phyloP scores from a whole-genome alignment of 2,888 invertebrate genomes.

The Drosophila mimica region DNA sequence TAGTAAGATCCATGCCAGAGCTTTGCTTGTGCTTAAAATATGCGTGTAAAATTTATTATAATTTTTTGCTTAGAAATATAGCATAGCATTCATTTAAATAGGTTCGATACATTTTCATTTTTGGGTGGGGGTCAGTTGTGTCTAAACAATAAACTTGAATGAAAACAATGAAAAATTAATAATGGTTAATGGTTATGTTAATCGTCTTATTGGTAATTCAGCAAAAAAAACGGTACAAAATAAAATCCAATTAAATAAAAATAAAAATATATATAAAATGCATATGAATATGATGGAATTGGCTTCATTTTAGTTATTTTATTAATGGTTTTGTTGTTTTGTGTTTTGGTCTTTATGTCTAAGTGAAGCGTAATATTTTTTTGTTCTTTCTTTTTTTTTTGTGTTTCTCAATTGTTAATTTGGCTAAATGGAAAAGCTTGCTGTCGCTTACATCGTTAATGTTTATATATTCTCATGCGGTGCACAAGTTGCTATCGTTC shows the following conservation, averaged over 20 bases:
- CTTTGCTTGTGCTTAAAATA: slow-evolving; percentile 47
- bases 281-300: slow-evolving; percentile 23
- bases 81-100: slow-evolving; percentile 38
- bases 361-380: slow-evolving; percentile 71
- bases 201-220: slow-evolving; percentile 21
- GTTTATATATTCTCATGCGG: slow-evolving; percentile 28
- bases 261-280: slow-evolving; percentile 22
- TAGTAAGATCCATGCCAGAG: slow-evolving; percentile 36
- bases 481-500: slow-evolving; percentile 41
- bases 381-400: slow-evolving; percentile 18
- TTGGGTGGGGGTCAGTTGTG: slow-evolving; percentile 9
- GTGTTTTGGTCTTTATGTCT: slow-evolving; percentile 49
- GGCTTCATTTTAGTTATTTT: background rate
- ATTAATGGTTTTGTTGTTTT: background rate
- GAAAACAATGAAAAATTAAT: slow-evolving; percentile 32
- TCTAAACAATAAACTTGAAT: slow-evolving; percentile 46
- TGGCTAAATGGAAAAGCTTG: slow-evolving; percentile 55
- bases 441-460: background rate
- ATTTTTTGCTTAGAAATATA: slow-evolving; percentile 32
- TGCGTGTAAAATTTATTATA: slow-evolving; percentile 45
- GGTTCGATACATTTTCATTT: slow-evolving; percentile 9
- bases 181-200: slow-evolving; percentile 22
- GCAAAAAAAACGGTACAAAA: slow-evolving; percentile 37
- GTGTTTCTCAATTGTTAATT: slow-evolving; percentile 59
- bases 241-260: slow-evolving; percentile 27